Base-by-base conservation (phyloP, 1,140 invertebrate species). In the Drosophila pruinosa region DNA sequence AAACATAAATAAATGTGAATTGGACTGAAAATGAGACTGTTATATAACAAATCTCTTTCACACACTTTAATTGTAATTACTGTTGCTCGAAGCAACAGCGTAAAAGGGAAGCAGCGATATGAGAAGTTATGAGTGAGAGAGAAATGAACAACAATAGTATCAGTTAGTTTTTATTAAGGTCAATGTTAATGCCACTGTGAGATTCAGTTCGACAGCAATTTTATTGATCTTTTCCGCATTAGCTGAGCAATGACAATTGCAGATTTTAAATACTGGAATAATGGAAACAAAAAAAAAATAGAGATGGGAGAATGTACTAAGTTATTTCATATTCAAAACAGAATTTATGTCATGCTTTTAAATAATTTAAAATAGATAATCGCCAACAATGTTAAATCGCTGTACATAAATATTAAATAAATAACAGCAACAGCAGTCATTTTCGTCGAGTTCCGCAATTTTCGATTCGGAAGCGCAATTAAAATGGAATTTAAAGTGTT, bases 91-190 rank as follows among this genome's bases (percentile, higher is more conserved):
- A 59, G 36, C 12, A 14, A 24, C 45, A 47, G 52, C 21, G 57
- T 36, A 48, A 64, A 45, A 56, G 69, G 36, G 24, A 39, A 70
- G 54, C 31, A 26, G 19, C 28, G 43, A 61, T 10, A 47, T n/a
- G 24, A 17, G 19, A 19, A 24, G 34, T n/a, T 36, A n/a, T 17
- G 7, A 53, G 15, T 62, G 56, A 41, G 26, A 64, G 19, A 45
- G 54, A 63, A 31, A 47, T 52, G 26, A 39, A 47, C 43, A 57
- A 74, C 26, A 43, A 62, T 41, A 53, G 48, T 59, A 74, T 61
- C 81, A 67, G 80, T 77, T 86, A 82, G 47, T 50, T 67, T 68
- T 61, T 77, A 86, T 86, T 86, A 78, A 86, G 81, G 81, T 88
- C 81, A 86, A 86, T 88, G 81, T 81, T 81, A 88, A 88, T 88